phyloP scores from a whole-genome alignment of 2,113 vertebrate genomes.

The Bubo bubo region DNA sequence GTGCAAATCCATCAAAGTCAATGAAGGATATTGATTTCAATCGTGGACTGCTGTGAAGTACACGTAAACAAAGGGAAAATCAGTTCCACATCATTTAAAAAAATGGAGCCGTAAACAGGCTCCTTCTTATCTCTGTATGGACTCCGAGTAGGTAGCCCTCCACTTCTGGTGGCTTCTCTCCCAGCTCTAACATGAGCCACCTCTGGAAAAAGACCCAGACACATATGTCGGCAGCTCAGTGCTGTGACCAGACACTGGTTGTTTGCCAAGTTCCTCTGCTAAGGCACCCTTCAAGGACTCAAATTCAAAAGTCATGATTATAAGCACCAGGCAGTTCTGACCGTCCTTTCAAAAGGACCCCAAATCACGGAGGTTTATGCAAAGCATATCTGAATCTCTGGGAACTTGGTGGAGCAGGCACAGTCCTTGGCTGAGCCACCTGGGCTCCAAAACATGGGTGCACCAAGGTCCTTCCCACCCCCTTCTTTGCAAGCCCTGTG shows the following conservation, averaged over 20 bases:
- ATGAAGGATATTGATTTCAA: slow-evolving; percentile 26
- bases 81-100: background rate
- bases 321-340: background rate
- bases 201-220: background rate
- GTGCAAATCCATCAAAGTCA: slow-evolving; percentile 53
- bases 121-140: background rate
- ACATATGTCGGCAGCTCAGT: background rate
- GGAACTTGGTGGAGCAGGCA: background rate
- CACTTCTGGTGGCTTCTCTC: background rate
- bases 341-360: background rate
- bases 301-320: background rate
- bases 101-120: background rate
- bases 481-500: background rate
- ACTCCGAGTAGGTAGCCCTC: background rate
- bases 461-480: background rate
- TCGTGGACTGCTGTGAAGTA: background rate
- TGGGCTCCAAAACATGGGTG: background rate
- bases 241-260: background rate
- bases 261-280: background rate
- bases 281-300: slow-evolving; percentile 8
- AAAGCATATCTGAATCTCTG: background rate
- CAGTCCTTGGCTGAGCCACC: background rate
- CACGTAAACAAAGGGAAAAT: background rate
- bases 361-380: background rate
- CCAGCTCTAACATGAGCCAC: background rate